A percentile compares a stretch with the other conserved stretches of the same genome.
These are phyloP conservation scores for Grantiella picta DNA, from an alignment of 2,113 vertebrate genomes.

Conservation along the genomic window DNA sequence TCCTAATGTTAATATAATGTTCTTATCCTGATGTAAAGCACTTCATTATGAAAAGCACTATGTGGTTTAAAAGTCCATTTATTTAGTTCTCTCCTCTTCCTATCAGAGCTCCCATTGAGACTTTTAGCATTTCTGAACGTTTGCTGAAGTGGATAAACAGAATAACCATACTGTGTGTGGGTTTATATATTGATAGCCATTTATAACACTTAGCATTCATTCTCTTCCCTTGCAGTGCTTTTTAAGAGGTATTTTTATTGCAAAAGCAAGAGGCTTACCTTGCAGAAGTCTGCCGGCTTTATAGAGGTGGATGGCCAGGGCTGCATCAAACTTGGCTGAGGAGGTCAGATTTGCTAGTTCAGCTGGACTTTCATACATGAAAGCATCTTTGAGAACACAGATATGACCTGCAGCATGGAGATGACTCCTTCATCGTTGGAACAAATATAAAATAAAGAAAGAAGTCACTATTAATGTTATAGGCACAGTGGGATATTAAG, in stretches of 20 bases:
- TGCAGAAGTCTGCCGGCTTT: conserved; percentile 86
- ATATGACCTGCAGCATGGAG: conserved; percentile 85
- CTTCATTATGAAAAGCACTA: not conserved
- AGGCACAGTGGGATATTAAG: not conserved
- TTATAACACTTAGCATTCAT: not conserved
- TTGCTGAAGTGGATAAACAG: not conserved
- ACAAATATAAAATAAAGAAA: not conserved
- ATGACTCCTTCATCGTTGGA: conserved; percentile 72
- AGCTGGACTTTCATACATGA: conserved; percentile 70
- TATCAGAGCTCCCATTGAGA: not conserved
- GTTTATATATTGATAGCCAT: not conserved
- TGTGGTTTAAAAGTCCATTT: not conserved
- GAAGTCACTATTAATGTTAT: not conserved
- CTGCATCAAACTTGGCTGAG: conserved; percentile 75
- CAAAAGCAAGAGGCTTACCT: conserved; percentile 69
- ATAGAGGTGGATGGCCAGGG: conserved; percentile 88
- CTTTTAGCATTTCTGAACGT: not conserved
- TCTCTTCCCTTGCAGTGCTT: not conserved
- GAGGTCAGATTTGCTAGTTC: conserved; percentile 73
- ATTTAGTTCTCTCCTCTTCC: not conserved
- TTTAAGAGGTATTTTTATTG: not conserved
- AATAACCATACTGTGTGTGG: not conserved
- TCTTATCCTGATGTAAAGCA: not conserved
- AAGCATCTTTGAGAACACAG: conserved; percentile 83
- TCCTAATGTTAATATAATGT: not conserved